phyloP scores from a whole-genome alignment of 2,797 vertebrate species.

The Lithobates sylvaticus region DNA sequence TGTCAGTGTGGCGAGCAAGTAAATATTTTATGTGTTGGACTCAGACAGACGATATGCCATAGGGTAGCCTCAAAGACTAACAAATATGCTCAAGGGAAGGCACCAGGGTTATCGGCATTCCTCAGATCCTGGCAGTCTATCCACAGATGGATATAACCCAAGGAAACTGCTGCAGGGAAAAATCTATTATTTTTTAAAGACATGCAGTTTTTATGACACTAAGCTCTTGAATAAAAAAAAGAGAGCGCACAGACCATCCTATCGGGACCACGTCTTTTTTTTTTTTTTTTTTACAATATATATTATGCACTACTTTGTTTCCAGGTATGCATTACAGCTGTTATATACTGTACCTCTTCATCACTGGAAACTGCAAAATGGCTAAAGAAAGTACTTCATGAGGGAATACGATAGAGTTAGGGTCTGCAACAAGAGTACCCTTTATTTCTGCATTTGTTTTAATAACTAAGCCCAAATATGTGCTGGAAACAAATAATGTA shows the following conservation, averaged over 20 bases:
- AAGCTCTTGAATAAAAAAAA: constrained; percentile 2
- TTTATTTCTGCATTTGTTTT: neutral
- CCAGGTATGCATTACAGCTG: neutral
- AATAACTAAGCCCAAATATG: neutral
- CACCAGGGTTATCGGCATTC: neutral
- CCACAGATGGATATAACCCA: neutral
- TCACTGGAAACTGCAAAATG: neutral
- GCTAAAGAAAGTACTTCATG: too few species aligned
- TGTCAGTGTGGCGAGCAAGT: neutral
- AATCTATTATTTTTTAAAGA: constrained; percentile 1
- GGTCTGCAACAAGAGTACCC: too few species aligned
- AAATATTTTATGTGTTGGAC: constrained; percentile 2
- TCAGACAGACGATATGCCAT: neutral
- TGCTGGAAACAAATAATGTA: too few species aligned
- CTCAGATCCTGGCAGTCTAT: neutral
- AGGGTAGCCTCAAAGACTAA: constrained; percentile 16
- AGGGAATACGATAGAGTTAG: too few species aligned
- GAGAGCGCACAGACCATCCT: neutral
- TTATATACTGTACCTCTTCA: neutral
- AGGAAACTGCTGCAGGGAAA: neutral
- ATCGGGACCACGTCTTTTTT: neutral
- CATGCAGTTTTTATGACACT: neutral
- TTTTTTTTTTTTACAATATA: constrained; percentile 5
- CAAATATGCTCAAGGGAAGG: constrained; percentile 1
- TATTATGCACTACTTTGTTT: constrained; percentile 1